Percentiles rank a stretch among this genome's conserved stretches.
phyloP scores from a whole-genome alignment of 1,140 invertebrate genomes.

The Drosophila gunungcola region DNA sequence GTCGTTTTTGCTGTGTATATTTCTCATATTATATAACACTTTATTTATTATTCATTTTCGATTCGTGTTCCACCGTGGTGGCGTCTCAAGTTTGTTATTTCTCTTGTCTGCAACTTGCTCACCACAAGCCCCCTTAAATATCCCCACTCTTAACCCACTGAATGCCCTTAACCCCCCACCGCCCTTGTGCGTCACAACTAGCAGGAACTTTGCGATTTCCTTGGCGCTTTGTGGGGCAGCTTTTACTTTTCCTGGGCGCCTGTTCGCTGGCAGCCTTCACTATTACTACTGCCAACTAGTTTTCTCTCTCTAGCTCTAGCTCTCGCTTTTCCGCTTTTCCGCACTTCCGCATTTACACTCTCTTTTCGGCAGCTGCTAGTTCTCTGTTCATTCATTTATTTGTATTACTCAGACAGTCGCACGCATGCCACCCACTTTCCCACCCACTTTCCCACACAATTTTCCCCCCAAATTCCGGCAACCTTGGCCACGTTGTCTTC shows the following conservation, averaged over 20 bases:
- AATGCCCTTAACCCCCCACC: not conserved
- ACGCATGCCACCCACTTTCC: constrained; percentile 48
- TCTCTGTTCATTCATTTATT: constrained; percentile 76
- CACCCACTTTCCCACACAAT: not conserved
- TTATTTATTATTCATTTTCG: constrained; percentile 84
- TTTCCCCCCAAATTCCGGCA: constrained; percentile 4
- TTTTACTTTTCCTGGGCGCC: constrained; percentile 63
- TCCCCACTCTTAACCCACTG: not conserved
- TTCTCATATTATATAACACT: constrained; percentile 84
- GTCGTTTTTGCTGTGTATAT: constrained; percentile 57
- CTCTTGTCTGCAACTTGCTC: constrained; percentile 79
- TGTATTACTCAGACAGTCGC: constrained; percentile 70
- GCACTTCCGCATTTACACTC: not conserved
- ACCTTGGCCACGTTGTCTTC: constrained; percentile 41
- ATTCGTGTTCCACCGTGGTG: constrained; percentile 77
- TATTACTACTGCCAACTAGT: constrained; percentile 69
- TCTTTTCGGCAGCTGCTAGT: not conserved
- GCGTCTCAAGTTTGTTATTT: constrained; percentile 81
- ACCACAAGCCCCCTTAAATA: constrained; percentile 42
- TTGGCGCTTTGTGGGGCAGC: constrained; percentile 35
- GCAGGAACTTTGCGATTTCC: constrained; percentile 41
- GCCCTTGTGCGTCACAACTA: constrained; percentile 31
- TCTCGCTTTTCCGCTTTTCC: not conserved
- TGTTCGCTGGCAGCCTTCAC: constrained; percentile 69
- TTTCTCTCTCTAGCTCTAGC: constrained; percentile 31